Base-by-base conservation (phyloP, 2,797 vertebrate species). In the Syngnathus acus region DNA sequence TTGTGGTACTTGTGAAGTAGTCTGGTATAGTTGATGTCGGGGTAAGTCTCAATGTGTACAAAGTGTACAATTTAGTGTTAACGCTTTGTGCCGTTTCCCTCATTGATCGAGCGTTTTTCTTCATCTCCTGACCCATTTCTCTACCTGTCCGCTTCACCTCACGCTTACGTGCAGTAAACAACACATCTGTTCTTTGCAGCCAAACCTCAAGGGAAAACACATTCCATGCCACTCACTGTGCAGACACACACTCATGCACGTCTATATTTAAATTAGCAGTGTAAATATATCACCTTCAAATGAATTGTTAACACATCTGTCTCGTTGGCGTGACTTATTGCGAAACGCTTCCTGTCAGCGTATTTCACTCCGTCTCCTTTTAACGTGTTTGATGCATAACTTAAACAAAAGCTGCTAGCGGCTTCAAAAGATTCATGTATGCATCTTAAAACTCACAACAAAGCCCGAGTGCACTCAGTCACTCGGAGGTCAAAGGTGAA, bases 201-300 rank as follows among this genome's bases (percentile, higher is more conserved):
- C n/a, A 70, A 62, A 72, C 71, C 75, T 68, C 58, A 23, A 42
- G 19, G 9, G 69, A 71, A 65, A 69, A 59, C 53, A 39, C 71
- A 68, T 76, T 72, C 70, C 75, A 59, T 65, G 4, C 74, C 79
- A 71, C 55, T 70, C 54, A 1, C n/a, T 21, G n/a, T 42, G 42
- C 37, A 39, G 14, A 9, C 32, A 70, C 32, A 60, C 6, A 62
- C 58, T 64, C 68, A 74, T 79, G 68, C 71, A 61, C 51, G 65
- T 75, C 80, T 81, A 78, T 80, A 79, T 86, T 86, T 85, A 81
- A 84, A 83, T 73, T 77, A 67, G 48, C 53, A 57, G 76, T 72
- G 73, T 79, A 76, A 82, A 84, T 81, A 76, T 79, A 76, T 80
- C 73, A 66, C 68, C 21, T 54, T 78, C 71, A 72, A 77, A 64